These are phyloP conservation scores for Chlamydotis undulata DNA, from an alignment of 2,113 vertebrate genomes.

Conservation along the genomic window DNA sequence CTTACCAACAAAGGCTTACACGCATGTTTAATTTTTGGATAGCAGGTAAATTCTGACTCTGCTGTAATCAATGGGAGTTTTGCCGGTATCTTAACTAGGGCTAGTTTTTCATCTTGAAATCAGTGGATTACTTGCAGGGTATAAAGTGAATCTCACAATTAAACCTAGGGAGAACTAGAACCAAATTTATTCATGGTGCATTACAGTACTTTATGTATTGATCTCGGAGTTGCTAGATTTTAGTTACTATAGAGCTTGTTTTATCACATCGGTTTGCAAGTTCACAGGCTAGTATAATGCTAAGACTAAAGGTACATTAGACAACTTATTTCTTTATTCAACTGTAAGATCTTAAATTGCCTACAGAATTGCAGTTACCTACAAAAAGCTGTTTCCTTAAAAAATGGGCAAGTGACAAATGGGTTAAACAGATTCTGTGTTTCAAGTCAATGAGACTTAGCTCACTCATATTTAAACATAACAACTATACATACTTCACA, in stretches of 20 bases:
- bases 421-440: not conserved
- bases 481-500: not conserved
- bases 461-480: not conserved
- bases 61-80: not conserved
- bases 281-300: not conserved
- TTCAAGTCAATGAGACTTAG: not conserved
- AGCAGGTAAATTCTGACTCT: not conserved
- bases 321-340: not conserved
- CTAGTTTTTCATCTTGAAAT: not conserved
- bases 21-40: not conserved
- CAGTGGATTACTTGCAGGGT: not conserved
- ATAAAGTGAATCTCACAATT: not conserved
- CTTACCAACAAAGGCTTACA: not conserved
- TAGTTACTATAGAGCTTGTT: not conserved
- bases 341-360: not conserved
- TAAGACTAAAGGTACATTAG: not conserved
- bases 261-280: not conserved
- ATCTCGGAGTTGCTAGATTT: not conserved
- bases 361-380: not conserved
- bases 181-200: not conserved
- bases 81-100: not conserved
- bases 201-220: not conserved
- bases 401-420: not conserved
- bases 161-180: not conserved
- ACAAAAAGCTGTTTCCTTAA: not conserved